These are phyloP conservation scores for Drosophila athabasca DNA, from an alignment of 1,140 invertebrate species.

Conservation along the genomic window DNA sequence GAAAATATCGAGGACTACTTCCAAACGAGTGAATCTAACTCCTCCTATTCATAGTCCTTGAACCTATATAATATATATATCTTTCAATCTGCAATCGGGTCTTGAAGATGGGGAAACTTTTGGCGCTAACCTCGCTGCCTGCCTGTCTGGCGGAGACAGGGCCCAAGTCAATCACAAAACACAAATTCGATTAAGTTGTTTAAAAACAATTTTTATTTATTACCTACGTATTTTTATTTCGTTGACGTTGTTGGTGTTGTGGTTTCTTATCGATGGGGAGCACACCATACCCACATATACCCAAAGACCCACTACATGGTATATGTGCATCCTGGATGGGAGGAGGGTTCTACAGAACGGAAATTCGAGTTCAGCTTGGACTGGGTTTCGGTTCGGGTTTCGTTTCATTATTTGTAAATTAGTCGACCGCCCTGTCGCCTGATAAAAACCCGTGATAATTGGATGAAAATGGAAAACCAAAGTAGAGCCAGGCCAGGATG, in stretches of 20 bases:
- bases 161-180: conserved; percentile 70
- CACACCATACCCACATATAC: background rate
- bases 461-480: conserved; percentile 14
- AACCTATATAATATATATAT: no score
- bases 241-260: conserved; percentile 45
- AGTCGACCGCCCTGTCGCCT: conserved; percentile 50
- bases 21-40: no score
- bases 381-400: background rate
- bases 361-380: conserved; percentile 48
- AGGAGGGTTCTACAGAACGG: conserved; percentile 50
- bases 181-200: conserved; percentile 82
- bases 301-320: background rate
- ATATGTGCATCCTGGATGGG: no score
- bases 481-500: conserved; percentile 26
- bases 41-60: no score
- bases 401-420: conserved; percentile 62
- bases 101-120: no score
- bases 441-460: conserved; percentile 80
- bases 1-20: no score
- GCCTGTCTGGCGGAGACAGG: no score
- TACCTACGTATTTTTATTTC: conserved; percentile 63
- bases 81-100: no score
- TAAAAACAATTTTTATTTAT: conserved; percentile 82
- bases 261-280: conserved; percentile 34
- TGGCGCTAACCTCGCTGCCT: no score